Evolutionary conservation across 2,113 vertebrate species (phyloP).

Genomic region (Petroica traversi): DNA sequence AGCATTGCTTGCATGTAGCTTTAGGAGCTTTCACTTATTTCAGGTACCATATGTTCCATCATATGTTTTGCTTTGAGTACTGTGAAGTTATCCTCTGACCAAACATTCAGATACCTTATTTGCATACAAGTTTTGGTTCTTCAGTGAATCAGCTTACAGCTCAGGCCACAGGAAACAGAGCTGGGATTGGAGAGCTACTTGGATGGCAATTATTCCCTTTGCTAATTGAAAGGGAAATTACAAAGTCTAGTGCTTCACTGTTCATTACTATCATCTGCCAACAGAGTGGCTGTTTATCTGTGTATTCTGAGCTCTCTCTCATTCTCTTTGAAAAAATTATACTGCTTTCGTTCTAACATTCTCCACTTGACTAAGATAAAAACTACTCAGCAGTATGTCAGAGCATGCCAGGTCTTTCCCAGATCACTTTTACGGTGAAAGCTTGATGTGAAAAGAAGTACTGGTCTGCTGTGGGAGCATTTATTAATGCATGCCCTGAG

Average conservation of each 20-base stretch:
- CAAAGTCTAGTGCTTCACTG: not conserved
- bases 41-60: not conserved
- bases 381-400: not conserved
- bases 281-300: not conserved
- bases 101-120: not conserved
- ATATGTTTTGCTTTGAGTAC: not conserved
- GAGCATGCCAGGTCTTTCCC: not conserved
- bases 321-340: not conserved
- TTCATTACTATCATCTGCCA: not conserved
- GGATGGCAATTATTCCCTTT: not conserved
- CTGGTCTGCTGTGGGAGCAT: not conserved
- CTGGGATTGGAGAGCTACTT: not conserved
- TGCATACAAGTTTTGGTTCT: not conserved
- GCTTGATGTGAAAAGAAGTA: not conserved
- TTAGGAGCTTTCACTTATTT: not conserved
- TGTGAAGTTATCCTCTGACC: not conserved
- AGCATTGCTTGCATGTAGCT: not conserved
- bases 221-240: not conserved
- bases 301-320: not conserved
- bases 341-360: not conserved
- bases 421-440: not conserved
- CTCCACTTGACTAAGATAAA: not conserved
- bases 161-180: not conserved
- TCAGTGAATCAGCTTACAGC: not conserved
- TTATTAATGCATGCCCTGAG: not conserved